Percentiles rank a stretch among this genome's conserved stretches.
These are phyloP conservation scores for Trilocha varians DNA, from an alignment of 2,888 invertebrate species.

Conservation along the genomic window DNA sequence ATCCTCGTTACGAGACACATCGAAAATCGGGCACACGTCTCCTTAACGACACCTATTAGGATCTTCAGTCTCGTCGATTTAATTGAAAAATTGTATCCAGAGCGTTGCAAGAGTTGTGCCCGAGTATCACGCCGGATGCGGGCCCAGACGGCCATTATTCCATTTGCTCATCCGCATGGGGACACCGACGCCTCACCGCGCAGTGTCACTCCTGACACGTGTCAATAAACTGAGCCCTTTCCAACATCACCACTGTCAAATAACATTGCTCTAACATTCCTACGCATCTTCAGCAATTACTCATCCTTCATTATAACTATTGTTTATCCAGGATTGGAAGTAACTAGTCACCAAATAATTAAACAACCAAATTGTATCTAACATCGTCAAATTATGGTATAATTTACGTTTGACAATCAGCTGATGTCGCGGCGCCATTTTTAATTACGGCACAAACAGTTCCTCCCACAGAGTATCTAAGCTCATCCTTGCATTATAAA, in stretches of 20 bases:
- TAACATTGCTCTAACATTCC: background rate
- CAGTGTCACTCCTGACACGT: slow-evolving; percentile 35
- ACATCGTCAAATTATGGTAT: too few relatives aligned
- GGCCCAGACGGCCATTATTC: slow-evolving; percentile 72
- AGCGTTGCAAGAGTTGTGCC: slow-evolving; percentile 69
- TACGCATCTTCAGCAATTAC: too few relatives aligned
- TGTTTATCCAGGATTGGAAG: too few relatives aligned
- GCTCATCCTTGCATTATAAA: too few relatives aligned
- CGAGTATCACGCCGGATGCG: slow-evolving; percentile 70
- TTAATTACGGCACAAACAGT: too few relatives aligned
- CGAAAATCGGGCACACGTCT: slow-evolving; percentile 72
- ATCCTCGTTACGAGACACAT: slow-evolving; percentile 68
- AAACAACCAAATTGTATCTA: too few relatives aligned
- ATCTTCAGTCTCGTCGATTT: slow-evolving; percentile 70
- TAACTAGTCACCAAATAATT: too few relatives aligned
- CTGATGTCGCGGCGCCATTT: too few relatives aligned
- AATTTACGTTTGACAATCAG: too few relatives aligned
- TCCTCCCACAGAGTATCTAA: too few relatives aligned
- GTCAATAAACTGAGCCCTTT: slow-evolving; percentile 59
- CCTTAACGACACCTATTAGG: slow-evolving; percentile 73
- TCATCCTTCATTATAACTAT: too few relatives aligned
- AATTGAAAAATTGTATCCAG: slow-evolving; percentile 74
- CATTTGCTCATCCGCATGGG: slow-evolving; percentile 72
- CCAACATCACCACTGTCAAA: slow-evolving; percentile 31
- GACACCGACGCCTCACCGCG: slow-evolving; percentile 29